phyloP scores from a whole-genome alignment of 1,140 invertebrate genomes.

The Eriocheir sinensis region DNA sequence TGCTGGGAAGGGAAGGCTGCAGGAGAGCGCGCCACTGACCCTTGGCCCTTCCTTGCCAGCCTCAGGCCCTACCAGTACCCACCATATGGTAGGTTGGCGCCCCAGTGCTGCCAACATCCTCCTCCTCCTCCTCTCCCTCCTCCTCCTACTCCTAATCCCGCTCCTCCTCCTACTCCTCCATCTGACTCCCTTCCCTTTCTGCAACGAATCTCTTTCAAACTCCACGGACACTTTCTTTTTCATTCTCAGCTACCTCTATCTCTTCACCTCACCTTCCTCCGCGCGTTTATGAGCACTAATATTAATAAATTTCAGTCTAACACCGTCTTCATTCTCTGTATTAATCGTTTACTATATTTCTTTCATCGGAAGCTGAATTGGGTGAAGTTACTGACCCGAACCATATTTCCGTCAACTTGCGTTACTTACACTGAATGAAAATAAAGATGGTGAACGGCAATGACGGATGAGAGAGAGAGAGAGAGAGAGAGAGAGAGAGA shows the following conservation, averaged over 20 bases:
- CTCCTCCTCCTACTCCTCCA: neutral
- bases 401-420: neutral
- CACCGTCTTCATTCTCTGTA: neutral
- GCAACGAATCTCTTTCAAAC: neutral
- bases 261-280: neutral
- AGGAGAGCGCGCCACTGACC: neutral
- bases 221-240: neutral
- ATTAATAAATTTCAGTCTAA: neutral
- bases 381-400: neutral
- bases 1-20: too few species aligned
- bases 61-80: conserved; percentile 10
- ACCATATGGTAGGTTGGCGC: conserved; percentile 20
- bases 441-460: neutral
- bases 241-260: neutral
- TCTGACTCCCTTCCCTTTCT: neutral
- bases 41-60: neutral
- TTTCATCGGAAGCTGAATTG: too few species aligned
- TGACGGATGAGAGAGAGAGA: conserved; percentile 11
- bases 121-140: neutral
- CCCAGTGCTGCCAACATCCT: neutral
- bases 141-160: neutral
- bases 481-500: neutral
- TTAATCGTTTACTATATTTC: neutral
- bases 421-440: neutral
- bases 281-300: neutral